Conservation (phyloP, 2,888 invertebrate species). For the Acronicta aceris region DNA sequence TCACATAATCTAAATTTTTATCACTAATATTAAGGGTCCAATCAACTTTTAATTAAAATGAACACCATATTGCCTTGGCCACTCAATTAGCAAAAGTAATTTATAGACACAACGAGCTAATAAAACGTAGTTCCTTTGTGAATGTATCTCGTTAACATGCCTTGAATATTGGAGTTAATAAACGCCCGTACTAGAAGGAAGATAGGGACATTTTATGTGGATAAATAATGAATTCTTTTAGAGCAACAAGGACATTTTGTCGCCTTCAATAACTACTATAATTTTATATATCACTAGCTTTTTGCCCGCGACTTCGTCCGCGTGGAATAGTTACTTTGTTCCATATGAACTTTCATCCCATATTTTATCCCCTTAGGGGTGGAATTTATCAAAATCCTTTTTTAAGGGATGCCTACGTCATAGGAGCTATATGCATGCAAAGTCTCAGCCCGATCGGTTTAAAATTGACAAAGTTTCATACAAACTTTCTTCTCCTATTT, state of each 20-base stretch:
- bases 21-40: conserved; percentile 7
- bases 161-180: conserved; percentile 30
- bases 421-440: too few relatives aligned
- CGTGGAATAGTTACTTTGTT: too few relatives aligned
- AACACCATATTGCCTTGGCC: conserved; percentile 8
- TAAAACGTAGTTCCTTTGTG: conserved; percentile 36
- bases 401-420: too few relatives aligned
- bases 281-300: too few relatives aligned
- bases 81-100: conserved; percentile 47
- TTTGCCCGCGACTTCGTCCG: too few relatives aligned
- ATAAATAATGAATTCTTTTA: background rate
- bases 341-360: too few relatives aligned
- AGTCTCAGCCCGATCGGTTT: too few relatives aligned
- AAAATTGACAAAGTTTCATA: too few relatives aligned
- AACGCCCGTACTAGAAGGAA: background rate
- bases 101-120: conserved; percentile 20
- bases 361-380: too few relatives aligned
- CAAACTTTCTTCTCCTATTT: too few relatives aligned
- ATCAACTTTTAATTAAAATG: conserved; percentile 48
- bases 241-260: background rate
- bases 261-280: background rate
- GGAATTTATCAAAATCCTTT: too few relatives aligned
- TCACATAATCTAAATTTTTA: conserved; percentile 6
- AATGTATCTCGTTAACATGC: conserved; percentile 29
- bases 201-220: conserved; percentile 14